Evolutionary conservation across 2,888 invertebrate species (phyloP).

Genomic region (Syritta pipiens): DNA sequence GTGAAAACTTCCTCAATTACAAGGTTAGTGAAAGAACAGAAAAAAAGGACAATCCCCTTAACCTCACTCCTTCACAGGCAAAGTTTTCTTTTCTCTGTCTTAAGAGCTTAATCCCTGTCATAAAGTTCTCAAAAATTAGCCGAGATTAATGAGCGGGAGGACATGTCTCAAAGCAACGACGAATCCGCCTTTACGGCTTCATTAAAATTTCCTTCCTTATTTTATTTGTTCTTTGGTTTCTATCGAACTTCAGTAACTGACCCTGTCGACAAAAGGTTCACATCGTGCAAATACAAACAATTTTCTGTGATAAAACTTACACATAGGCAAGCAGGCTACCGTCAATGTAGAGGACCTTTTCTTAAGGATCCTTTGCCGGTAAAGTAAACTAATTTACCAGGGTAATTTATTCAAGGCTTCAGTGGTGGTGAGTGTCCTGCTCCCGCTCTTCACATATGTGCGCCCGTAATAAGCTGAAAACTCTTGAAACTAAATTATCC

Average conservation of each 20-base stretch:
- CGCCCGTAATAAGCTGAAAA: conserved; percentile 45
- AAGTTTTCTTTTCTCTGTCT: not conserved
- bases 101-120: conserved; percentile 47
- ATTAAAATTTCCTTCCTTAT: conserved; percentile 21
- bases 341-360: conserved; percentile 15
- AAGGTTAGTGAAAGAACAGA: conserved; percentile 44
- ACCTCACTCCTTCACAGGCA: not conserved
- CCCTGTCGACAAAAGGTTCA: conserved; percentile 1
- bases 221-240: conserved; percentile 21
- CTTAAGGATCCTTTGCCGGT: conserved; percentile 9
- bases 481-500: conserved; percentile 59
- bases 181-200: no score
- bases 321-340: conserved; percentile 15
- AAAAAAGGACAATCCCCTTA: conserved; percentile 1
- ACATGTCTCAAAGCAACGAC: no score
- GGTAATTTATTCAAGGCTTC: no score
- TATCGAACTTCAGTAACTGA: not conserved
- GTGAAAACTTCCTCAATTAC: conserved; percentile 50
- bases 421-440: not conserved
- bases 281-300: conserved; percentile 7
- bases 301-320: conserved; percentile 3
- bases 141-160: not conserved
- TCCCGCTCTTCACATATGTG: conserved; percentile 24
- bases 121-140: conserved; percentile 48
- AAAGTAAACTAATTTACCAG: conserved; percentile 52